A percentile compares a stretch with the other conserved stretches of the same genome.
These are phyloP conservation scores for Enteromius fasciolatus DNA, from an alignment of 2,797 vertebrate species.

Conservation along the genomic window DNA sequence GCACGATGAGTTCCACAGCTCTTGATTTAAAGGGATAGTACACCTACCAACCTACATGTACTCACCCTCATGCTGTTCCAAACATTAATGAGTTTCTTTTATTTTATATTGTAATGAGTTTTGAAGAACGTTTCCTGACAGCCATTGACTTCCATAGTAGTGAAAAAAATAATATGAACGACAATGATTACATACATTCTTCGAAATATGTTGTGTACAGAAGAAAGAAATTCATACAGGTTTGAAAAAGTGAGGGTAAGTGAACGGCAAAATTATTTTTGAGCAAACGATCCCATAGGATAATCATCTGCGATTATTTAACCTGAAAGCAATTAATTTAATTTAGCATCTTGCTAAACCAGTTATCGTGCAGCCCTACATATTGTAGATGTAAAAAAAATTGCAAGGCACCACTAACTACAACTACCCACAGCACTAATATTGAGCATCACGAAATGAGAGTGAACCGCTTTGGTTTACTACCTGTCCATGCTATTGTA, in stretches of 20 bases:
- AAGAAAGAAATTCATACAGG: neutral
- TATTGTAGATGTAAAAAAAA: neutral
- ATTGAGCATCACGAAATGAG: neutral
- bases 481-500: conserved; percentile 84
- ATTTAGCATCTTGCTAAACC: neutral
- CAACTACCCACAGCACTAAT: conserved; percentile 25
- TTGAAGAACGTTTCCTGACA: neutral
- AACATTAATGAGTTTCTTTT: neutral
- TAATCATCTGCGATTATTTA: neutral
- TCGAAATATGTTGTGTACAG: neutral
- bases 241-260: neutral
- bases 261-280: neutral
- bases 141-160: neutral
- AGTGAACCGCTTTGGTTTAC: conserved; percentile 48
- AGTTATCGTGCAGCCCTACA: neutral
- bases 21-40: neutral
- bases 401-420: conserved; percentile 18
- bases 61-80: neutral
- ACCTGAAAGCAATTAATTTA: neutral
- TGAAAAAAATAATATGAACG: neutral
- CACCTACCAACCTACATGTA: neutral
- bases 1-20: neutral
- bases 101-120: neutral
- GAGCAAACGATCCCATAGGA: neutral
- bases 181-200: neutral